Conservation (phyloP, 2,888 invertebrate genomes). For the Vanessa cardui region DNA sequence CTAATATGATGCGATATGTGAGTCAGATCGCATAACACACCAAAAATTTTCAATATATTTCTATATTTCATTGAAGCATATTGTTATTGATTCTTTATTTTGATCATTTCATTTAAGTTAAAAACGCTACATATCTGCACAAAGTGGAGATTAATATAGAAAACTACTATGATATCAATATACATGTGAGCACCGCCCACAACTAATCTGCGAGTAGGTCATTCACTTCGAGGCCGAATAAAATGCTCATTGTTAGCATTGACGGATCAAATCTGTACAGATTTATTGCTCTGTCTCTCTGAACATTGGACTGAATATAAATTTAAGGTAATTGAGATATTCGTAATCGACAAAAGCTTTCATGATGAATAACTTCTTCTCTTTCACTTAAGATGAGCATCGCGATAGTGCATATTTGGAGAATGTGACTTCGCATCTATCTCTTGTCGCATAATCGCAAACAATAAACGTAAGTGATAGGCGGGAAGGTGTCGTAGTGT, state of each 20-base stretch:
- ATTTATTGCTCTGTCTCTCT: conserved; percentile 41
- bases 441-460: conserved; percentile 26
- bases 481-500: conserved; percentile 39
- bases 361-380: conserved; percentile 27
- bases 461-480: conserved; percentile 38
- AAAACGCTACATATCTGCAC: background rate
- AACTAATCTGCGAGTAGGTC: conserved; percentile 49
- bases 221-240: conserved; percentile 51
- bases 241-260: conserved; percentile 47
- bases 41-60: conserved; percentile 33
- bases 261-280: conserved; percentile 39
- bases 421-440: conserved; percentile 17
- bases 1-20: conserved; percentile 36
- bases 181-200: conserved; percentile 43
- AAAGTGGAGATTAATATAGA: background rate
- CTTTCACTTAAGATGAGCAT: conserved; percentile 24
- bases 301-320: conserved; percentile 28
- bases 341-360: conserved; percentile 26
- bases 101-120: background rate
- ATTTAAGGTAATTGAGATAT: conserved; percentile 30
- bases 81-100: background rate
- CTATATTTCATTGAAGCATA: background rate
- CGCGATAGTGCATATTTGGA: conserved; percentile 19
- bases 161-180: conserved; percentile 21
- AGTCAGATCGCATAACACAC: conserved; percentile 47